phyloP scores from a whole-genome alignment of 2,797 vertebrate species.

The Pteronotus mesoamericanus region DNA sequence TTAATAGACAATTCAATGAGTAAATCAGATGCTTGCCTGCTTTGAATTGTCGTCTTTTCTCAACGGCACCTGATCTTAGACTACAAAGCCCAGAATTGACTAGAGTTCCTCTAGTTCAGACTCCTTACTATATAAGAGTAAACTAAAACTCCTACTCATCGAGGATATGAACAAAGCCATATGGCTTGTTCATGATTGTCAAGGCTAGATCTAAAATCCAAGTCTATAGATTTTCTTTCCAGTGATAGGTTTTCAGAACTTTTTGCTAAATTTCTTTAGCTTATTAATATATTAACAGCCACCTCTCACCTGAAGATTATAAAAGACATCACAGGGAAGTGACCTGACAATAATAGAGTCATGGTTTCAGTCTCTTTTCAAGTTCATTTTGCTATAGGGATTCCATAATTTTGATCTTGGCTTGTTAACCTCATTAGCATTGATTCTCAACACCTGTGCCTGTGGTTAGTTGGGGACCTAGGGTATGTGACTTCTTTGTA shows the following conservation, averaged over 20 bases:
- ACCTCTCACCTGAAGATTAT: constrained; percentile 58
- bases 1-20: background rate
- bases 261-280: background rate
- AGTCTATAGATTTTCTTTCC: background rate
- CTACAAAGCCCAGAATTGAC: background rate
- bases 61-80: background rate
- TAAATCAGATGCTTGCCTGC: background rate
- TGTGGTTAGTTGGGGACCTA: background rate
- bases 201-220: background rate
- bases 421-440: constrained; percentile 75
- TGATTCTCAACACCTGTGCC: constrained; percentile 64
- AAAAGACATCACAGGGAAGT: constrained; percentile 47
- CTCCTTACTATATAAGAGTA: background rate
- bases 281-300: constrained; percentile 57
- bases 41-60: background rate
- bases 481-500: constrained; percentile 18
- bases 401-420: constrained; percentile 64
- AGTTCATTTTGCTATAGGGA: constrained; percentile 54
- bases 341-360: constrained; percentile 55
- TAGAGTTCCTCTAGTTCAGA: background rate
- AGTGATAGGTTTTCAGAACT: constrained; percentile 8
- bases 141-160: background rate
- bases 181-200: background rate
- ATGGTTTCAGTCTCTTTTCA: constrained; percentile 35
- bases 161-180: background rate